phyloP scores from a whole-genome alignment of 2,797 vertebrate genomes.

The Coregonus ussuriensis region DNA sequence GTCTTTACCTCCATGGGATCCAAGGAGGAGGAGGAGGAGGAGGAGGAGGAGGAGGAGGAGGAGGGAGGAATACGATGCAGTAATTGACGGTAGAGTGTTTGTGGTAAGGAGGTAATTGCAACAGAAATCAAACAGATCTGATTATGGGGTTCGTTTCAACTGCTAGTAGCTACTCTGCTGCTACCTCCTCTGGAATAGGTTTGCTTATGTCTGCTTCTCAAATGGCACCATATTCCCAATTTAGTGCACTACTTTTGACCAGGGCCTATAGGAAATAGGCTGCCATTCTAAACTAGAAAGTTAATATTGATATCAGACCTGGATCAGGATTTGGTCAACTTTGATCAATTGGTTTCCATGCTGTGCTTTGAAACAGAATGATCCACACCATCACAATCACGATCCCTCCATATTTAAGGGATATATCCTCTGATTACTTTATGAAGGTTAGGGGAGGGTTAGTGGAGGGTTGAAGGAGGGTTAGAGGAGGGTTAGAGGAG shows the following conservation, averaged over 20 bases:
- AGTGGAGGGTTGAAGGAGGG: too few relatives aligned
- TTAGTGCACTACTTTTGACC: not conserved
- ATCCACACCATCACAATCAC: not conserved
- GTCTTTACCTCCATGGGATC: slow-evolving; percentile 67
- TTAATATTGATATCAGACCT: slow-evolving; percentile 40
- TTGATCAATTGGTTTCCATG: slow-evolving; percentile 49
- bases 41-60: slow-evolving; percentile 3
- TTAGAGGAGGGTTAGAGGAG: too few relatives aligned
- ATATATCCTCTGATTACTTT: slow-evolving; percentile 38
- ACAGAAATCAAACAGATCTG: slow-evolving; percentile 54
- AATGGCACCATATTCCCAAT: not conserved
- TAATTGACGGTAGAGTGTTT: slow-evolving; percentile 51
- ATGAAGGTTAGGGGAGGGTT: slow-evolving; percentile 47
- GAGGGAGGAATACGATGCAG: slow-evolving; percentile 56
- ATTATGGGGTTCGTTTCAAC: slow-evolving; percentile 10
- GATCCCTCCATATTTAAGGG: slow-evolving; percentile 37
- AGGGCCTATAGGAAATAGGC: not conserved
- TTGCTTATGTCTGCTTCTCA: not conserved
- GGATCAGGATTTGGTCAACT: slow-evolving; percentile 49
- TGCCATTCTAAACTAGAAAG: slow-evolving; percentile 36
- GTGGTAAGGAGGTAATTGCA: slow-evolving; percentile 49
- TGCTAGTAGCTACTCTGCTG: not conserved
- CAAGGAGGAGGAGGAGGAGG: slow-evolving; percentile 35
- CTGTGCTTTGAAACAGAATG: slow-evolving; percentile 48
- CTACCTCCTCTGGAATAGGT: not conserved